Conservation (phyloP, 30 jellyfish, hydroid and myxozoan species). For the Turritopsis rubra region DNA sequence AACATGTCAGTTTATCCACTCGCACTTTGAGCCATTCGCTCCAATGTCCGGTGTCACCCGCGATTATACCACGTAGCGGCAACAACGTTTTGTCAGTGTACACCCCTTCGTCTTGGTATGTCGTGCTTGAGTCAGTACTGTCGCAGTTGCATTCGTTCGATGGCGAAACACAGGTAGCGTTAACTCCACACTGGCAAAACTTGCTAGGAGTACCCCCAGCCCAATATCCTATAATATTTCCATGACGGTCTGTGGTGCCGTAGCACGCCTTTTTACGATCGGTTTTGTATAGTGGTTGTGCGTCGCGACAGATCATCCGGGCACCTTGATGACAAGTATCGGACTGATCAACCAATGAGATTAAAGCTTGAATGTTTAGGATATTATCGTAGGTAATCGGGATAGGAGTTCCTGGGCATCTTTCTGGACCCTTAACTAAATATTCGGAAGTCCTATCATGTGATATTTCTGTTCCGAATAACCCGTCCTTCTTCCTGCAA, state of each 20-base stretch:
- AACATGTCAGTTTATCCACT: not conserved
- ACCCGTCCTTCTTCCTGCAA: not conserved
- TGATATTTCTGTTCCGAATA: not conserved
- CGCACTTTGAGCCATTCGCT: not conserved
- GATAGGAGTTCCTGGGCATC: not conserved
- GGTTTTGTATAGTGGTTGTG: not conserved
- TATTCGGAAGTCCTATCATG: not conserved
- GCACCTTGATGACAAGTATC: not conserved
- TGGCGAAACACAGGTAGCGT: not conserved
- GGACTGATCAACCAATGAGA: not conserved
- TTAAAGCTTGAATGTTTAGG: not conserved
- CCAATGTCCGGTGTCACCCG: not conserved
- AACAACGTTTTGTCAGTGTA: not conserved
- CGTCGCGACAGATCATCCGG: not conserved
- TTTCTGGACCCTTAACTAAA: not conserved
- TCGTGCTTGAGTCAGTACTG: not conserved
- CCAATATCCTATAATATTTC: not conserved
- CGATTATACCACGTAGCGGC: not conserved
- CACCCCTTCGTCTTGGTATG: not conserved
- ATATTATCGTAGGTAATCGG: not conserved
- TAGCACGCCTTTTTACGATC: not conserved
- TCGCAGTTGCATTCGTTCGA: not conserved
- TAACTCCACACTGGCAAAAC: not conserved
- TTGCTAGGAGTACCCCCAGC: not conserved
- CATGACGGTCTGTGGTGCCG: not conserved